Base-by-base conservation (phyloP, 2,888 invertebrate genomes). In the Leptopilina drosophilae region DNA sequence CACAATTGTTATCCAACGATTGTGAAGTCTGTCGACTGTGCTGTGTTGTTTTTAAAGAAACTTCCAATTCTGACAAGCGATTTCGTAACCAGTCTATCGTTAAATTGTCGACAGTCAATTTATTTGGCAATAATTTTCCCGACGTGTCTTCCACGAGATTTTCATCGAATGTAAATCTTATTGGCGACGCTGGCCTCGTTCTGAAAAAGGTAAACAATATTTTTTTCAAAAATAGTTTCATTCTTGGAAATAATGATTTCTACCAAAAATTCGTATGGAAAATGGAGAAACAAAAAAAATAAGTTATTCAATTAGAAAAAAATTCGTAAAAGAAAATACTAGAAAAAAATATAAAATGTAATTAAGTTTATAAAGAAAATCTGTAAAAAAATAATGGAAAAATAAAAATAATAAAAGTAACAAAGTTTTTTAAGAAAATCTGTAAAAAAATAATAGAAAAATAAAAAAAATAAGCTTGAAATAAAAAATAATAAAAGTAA, bases 1-100 rank as follows among this genome's bases (percentile, higher is more conserved):
- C 91, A 40, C 84, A 87, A 79, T 89, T 91, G 81, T 88, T 90
- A 80, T 91, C 91, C 2, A 82, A 80, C 9, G 85, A 84, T 78
- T 87, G 88, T 12, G 87, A 79, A 62, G 84, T 82, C 66, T 89
- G 91, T 82, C 91, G 88, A 84, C 84, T 95, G 88, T 96, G 95
- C 89, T 97, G 95, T 82, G 95, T 95, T 79, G 96, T 95, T 89
- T 95, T 96, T 64, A 97, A 93, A n/a, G 95, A 94, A n/a, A 93
- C 91, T 91, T 97, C 97, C 82, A 97, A 91, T 86, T 97, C 97
- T 15, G 93, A 94, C 78, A 97, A 92, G 89, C 96, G 96, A 84
- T 95, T 95, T 87, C 97, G 94, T 79, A 98, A 92, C 95, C 96
- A 96, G 88, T 98, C 98, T 62, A 97, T 95, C 0, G 98, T 98